These are phyloP conservation scores for Andrena hattorfiana DNA, from an alignment of 2,888 invertebrate genomes.

Conservation along the genomic window DNA sequence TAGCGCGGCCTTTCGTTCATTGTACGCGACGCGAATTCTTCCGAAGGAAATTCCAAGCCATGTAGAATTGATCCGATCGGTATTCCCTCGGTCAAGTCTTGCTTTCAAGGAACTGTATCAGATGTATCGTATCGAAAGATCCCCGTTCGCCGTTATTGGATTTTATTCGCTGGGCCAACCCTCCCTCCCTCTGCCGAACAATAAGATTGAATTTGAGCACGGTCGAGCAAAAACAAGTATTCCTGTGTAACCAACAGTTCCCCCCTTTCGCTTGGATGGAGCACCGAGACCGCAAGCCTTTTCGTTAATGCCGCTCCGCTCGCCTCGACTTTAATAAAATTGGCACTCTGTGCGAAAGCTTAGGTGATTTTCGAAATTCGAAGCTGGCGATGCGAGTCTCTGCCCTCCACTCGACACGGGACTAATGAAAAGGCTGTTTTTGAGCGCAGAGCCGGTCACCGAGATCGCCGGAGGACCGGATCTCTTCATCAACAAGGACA, in stretches of 20 bases:
- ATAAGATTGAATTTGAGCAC: conserved; percentile 51
- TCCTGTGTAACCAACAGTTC: not conserved
- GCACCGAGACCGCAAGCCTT: not conserved
- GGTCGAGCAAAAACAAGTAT: conserved; percentile 28
- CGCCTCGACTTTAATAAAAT: too few relatives aligned
- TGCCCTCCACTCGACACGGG: not conserved
- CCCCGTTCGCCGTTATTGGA: conserved; percentile 57
- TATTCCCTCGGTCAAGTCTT: conserved; percentile 39
- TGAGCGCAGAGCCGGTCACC: conserved; percentile 91
- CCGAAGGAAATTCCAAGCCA: conserved; percentile 23
- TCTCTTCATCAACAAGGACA: conserved; percentile 93
- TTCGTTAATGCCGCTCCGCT: conserved; percentile 4
- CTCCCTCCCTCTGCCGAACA: conserved; percentile 22
- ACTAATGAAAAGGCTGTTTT: not conserved
- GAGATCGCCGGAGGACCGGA: conserved; percentile 93
- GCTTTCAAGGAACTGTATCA: conserved; percentile 38
- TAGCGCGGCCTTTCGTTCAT: conserved; percentile 30
- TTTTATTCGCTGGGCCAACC: conserved; percentile 49
- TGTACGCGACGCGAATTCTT: conserved; percentile 53
- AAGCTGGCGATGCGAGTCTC: not conserved
- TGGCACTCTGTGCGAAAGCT: too few relatives aligned
- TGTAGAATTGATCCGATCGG: conserved; percentile 46
- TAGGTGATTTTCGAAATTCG: not conserved
- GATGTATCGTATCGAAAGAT: conserved; percentile 48
- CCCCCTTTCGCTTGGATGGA: not conserved